Evolutionary conservation across 2,113 vertebrate genomes (phyloP).

Genomic region (Todiramphus chloris): DNA sequence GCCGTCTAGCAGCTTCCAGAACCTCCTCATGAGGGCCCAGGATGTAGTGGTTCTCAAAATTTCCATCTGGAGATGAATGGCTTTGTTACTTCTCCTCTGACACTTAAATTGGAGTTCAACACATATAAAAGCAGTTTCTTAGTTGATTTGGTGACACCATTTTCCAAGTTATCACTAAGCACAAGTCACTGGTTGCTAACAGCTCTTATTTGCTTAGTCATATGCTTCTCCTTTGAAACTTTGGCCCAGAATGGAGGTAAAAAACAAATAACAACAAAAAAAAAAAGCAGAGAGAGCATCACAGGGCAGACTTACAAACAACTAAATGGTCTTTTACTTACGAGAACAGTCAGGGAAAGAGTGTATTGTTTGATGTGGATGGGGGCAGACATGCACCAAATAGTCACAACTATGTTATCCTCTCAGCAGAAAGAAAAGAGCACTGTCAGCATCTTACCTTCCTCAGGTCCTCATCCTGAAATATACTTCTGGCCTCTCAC

Average conservation of each 20-base stretch:
- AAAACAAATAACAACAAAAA: not conserved
- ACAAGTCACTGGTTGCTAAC: not conserved
- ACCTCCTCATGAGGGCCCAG: not conserved
- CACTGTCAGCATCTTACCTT: not conserved
- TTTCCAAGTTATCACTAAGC: not conserved
- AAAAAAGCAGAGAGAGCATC: not conserved
- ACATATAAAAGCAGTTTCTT: not conserved
- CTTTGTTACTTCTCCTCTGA: not conserved
- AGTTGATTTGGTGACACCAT: not conserved
- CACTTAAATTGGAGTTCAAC: not conserved
- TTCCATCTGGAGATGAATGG: not conserved
- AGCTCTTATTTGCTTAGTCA: not conserved
- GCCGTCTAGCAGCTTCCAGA: not conserved
- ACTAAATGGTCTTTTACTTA: not conserved
- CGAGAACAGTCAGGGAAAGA: not conserved
- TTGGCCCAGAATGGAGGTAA: not conserved
- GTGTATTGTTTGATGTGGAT: not conserved
- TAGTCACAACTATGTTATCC: not conserved
- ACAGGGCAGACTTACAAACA: not conserved
- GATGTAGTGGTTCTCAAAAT: accelerated
- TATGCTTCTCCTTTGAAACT: not conserved
- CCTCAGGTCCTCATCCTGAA: not conserved
- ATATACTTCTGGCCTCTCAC: not conserved
- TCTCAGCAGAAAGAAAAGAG: not conserved
- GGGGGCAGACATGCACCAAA: not conserved